These are phyloP conservation scores for Colletes gigas DNA, from an alignment of 1,140 invertebrate species.

Conservation along the genomic window DNA sequence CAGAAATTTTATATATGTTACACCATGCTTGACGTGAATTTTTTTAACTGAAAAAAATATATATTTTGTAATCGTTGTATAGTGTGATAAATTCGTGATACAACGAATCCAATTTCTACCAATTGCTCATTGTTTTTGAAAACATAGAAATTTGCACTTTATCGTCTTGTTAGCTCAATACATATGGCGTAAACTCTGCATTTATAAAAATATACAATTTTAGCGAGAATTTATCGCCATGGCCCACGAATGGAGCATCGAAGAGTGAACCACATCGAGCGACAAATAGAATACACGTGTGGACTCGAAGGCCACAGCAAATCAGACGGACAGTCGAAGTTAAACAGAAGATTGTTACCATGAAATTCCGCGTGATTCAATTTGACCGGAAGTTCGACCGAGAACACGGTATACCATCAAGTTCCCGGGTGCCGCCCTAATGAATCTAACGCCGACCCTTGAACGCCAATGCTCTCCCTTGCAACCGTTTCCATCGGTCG, in stretches of 20 bases:
- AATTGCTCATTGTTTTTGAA: no score
- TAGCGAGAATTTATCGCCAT: neutral
- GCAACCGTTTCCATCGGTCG: slow-evolving; percentile 19
- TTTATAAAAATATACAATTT: no score
- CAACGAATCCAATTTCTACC: no score
- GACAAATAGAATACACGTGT: neutral
- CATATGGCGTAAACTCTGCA: no score
- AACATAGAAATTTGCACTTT: no score
- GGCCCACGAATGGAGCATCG: neutral
- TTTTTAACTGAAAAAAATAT: no score
- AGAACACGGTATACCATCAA: slow-evolving; percentile 44
- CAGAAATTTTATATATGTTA: no score
- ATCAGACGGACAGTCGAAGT: slow-evolving; percentile 68
- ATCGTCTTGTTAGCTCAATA: no score
- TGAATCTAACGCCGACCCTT: slow-evolving; percentile 61
- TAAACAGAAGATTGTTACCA: slow-evolving; percentile 74
- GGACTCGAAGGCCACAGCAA: slow-evolving; percentile 49
- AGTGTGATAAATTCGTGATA: no score
- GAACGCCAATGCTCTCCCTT: neutral
- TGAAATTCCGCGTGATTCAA: slow-evolving; percentile 70
- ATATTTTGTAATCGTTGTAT: no score
- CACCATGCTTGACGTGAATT: no score
- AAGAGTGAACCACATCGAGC: slow-evolving; percentile 15
- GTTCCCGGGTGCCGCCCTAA: slow-evolving; percentile 41
- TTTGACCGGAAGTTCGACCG: slow-evolving; percentile 66